Evolutionary conservation across 2,888 invertebrate species (phyloP).

Genomic region (Hypolimnas misippus): DNA sequence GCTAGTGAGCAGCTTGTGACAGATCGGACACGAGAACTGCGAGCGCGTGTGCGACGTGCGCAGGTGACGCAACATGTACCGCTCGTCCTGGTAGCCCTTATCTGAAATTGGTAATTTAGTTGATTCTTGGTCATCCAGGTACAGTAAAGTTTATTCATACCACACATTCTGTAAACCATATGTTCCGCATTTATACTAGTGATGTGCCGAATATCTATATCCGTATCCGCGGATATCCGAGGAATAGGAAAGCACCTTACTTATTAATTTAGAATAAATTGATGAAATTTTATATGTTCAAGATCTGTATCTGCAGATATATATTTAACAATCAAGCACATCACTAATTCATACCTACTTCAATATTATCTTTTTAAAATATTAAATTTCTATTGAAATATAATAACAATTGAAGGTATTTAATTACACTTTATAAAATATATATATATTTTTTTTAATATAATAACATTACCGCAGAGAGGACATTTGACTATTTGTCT

Average conservation of each 20-base stretch:
- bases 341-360: too few species aligned
- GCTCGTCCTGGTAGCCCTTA: constrained; percentile 74
- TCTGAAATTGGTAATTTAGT: constrained; percentile 49
- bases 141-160: background rate
- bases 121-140: too few species aligned
- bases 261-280: too few species aligned
- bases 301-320: too few species aligned
- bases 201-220: too few species aligned
- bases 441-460: constrained; percentile 29
- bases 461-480: constrained; percentile 69
- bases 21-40: constrained; percentile 74
- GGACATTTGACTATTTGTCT: constrained; percentile 72
- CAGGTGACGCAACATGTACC: constrained; percentile 81
- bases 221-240: too few species aligned
- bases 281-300: too few species aligned
- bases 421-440: background rate
- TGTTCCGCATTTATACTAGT: too few species aligned
- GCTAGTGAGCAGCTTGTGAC: constrained; percentile 66
- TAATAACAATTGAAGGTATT: background rate
- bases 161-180: too few species aligned
- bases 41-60: constrained; percentile 72
- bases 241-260: too few species aligned
- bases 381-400: background rate
- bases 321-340: too few species aligned
- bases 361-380: background rate